Evolutionary conservation across 2,113 vertebrate genomes (phyloP).

Genomic region (Canis aureus): DNA sequence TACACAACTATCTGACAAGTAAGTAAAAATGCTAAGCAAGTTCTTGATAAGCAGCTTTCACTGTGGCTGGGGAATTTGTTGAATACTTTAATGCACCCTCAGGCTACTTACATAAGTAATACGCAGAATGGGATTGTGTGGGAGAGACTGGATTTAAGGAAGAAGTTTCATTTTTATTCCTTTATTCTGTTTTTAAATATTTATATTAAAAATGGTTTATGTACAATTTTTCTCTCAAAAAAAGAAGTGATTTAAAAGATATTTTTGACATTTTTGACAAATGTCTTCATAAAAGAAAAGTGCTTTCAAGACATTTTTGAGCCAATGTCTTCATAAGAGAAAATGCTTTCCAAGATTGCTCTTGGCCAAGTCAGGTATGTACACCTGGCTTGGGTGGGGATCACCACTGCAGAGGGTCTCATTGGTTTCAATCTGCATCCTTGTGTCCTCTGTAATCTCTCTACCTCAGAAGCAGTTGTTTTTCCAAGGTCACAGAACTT

Average conservation of each 20-base stretch:
- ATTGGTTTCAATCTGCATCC: neutral
- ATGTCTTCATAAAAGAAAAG: neutral
- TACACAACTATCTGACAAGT: neutral
- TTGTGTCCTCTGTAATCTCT: neutral
- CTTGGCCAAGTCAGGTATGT: neutral
- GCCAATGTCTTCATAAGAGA: neutral
- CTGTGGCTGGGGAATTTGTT: neutral
- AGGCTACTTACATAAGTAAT: neutral
- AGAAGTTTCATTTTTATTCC: neutral
- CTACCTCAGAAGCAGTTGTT: neutral
- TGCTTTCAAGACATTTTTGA: neutral
- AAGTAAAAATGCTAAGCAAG: neutral
- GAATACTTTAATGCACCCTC: neutral
- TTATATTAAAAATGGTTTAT: neutral
- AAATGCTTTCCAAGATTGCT: neutral
- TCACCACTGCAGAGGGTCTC: neutral
- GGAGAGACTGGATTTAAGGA: neutral
- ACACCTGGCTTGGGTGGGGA: neutral
- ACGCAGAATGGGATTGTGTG: neutral
- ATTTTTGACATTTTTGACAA: neutral
- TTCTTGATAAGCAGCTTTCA: neutral
- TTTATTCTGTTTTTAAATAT: conserved; percentile 9
- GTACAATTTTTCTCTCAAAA: neutral
- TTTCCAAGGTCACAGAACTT: neutral
- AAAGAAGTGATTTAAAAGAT: neutral